Evolutionary conservation across 2,888 invertebrate genomes (phyloP), one percentile per base, ranked within the genome.

Genomic region (Bellardia pandia): DNA sequence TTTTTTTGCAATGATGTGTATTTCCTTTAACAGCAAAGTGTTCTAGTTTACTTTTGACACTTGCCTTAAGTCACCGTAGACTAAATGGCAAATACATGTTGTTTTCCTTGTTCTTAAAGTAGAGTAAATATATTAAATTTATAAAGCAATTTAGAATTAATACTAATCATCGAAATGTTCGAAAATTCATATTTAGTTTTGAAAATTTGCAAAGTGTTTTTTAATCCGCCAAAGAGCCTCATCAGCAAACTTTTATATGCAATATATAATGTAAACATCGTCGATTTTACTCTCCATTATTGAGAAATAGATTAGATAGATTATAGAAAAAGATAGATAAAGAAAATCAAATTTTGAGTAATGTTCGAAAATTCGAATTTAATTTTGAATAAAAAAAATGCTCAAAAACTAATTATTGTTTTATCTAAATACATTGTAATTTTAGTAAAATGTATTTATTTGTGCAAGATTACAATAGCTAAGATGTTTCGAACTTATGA

Each of bases 1-100:
- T 23, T 23, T 23, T 23, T 23, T 23, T 23, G 23, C 23, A 23
- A 23, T 23, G 56, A 23, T 56, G 16, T 56, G 16, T 58, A 3
- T 58, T 58, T 58, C 58, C 30, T 58, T 58, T 1, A 23, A 58
- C 1, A 48, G 14, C n/a, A 51, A 69, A 51, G 51, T 69, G 69
- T 69, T n/a, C 69, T 51, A 69, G 33, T 69, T 69, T 69, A 51
- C 6, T 51, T 68, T 48, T 69, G 68, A 69, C 48, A 69, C 68
- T 33, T 69, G 68, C 68, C 68, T 51, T 33, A 69, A 69, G 68
- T 51, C 51, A 69, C 69, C 69, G 7, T 33, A 51, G 33, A 69
- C 51, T 69, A 69, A 51, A 69, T 69, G 48, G 51, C 69, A 51
- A 51, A 69, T 51, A 69, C 51, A 51, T 51, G 69, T 51, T 51